Percentiles rank a stretch among this genome's conserved stretches.
Conservation (phyloP, 2,797 vertebrate species). For the Ambastaia sidthimunki region DNA sequence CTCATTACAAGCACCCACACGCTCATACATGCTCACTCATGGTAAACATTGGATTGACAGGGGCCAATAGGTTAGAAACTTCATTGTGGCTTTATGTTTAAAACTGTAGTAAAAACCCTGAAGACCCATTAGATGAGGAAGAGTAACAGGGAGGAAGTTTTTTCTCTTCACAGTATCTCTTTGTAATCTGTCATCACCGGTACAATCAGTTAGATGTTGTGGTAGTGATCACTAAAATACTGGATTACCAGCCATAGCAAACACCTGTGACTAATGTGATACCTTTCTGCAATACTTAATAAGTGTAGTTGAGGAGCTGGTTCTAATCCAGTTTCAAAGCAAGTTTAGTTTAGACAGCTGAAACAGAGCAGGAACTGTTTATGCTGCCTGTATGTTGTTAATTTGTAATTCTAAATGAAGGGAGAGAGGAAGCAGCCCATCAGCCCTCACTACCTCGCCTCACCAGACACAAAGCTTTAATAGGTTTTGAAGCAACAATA, state of each 20-base stretch:
- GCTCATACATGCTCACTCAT: slow-evolving; percentile 18
- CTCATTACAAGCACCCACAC: slow-evolving; percentile 23
- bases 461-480: slow-evolving; percentile 35
- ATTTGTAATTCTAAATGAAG: slow-evolving; percentile 2
- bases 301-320: not conserved
- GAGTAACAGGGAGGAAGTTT: not conserved
- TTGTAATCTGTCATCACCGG: not conserved
- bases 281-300: no score
- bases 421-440: slow-evolving; percentile 2
- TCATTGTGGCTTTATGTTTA: not conserved
- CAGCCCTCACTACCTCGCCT: not conserved
- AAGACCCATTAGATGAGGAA: not conserved
- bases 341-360: not conserved
- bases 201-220: not conserved
- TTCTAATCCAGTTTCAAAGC: not conserved
- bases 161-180: not conserved
- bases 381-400: not conserved
- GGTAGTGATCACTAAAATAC: not conserved
- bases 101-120: not conserved
- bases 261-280: not conserved
- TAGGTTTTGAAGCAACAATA: slow-evolving; percentile 23
- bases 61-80: not conserved
- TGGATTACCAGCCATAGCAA: not conserved
- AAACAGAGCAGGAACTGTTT: not conserved
- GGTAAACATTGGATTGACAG: slow-evolving; percentile 8